These are phyloP conservation scores for Craniophora ligustri DNA, from an alignment of 2,888 invertebrate genomes.

Conservation along the genomic window DNA sequence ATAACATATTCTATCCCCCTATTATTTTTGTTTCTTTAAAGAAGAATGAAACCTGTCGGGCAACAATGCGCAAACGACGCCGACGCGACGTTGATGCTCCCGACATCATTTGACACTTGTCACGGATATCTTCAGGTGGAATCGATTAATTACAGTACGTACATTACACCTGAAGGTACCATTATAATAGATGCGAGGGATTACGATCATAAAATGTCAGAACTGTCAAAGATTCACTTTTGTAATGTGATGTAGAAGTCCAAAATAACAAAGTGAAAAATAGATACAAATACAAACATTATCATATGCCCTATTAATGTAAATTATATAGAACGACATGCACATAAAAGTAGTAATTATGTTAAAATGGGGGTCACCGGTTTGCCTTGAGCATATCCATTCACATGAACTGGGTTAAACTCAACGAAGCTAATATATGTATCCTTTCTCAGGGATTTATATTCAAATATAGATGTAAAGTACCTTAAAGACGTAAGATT, in stretches of 20 bases:
- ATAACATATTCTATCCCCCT: conserved; percentile 17
- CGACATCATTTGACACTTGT: conserved; percentile 51
- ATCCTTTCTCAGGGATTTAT: conserved; percentile 18
- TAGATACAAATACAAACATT: conserved; percentile 15
- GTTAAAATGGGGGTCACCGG: background rate
- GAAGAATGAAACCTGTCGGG: conserved; percentile 22
- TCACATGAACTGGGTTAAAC: conserved; percentile 6
- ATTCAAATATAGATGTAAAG: conserved; percentile 14
- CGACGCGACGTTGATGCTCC: conserved; percentile 26
- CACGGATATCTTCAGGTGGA: conserved; percentile 33
- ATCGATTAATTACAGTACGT: conserved; percentile 37
- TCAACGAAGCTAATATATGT: conserved; percentile 14
- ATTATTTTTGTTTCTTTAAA: conserved; percentile 23
- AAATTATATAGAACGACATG: background rate
- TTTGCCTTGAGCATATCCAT: conserved; percentile 9
- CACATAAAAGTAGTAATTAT: background rate
- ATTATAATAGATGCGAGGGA: conserved; percentile 13
- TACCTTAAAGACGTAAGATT: conserved; percentile 4
- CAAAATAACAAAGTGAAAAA: background rate
- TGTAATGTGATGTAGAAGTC: background rate
- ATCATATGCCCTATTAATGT: background rate
- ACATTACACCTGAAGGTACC: conserved; percentile 28
- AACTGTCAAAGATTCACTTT: background rate
- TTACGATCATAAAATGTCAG: conserved; percentile 15
- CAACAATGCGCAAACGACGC: conserved; percentile 8